A percentile compares a stretch with the other conserved stretches of the same genome.
These are phyloP conservation scores for Acanthisitta chloris DNA, from an alignment of 2,113 vertebrate genomes.

Conservation along the genomic window DNA sequence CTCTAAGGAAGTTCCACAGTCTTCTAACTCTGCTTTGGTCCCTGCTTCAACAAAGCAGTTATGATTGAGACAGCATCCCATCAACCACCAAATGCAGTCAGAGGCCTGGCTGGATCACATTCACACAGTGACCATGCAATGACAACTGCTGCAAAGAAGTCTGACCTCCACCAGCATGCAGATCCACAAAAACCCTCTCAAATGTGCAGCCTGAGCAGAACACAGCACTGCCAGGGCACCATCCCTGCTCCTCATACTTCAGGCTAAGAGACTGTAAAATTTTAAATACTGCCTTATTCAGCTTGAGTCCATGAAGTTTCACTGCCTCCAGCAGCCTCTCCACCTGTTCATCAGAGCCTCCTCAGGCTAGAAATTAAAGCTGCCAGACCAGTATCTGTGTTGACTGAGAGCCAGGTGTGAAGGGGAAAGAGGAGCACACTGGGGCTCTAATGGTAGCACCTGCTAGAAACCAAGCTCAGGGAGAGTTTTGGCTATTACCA, in stretches of 20 bases:
- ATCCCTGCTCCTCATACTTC: not conserved
- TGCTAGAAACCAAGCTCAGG: fast-evolving
- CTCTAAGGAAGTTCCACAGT: not conserved
- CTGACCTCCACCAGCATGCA: not conserved
- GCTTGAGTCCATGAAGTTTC: not conserved
- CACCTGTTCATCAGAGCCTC: not conserved
- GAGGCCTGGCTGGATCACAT: fast-evolving
- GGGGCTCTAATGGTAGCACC: not conserved
- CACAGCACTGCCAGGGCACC: not conserved
- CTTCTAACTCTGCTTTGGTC: not conserved
- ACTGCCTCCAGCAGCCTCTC: not conserved
- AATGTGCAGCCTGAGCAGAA: not conserved
- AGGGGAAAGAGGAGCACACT: not conserved
- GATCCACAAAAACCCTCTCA: not conserved
- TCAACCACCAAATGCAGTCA: fast-evolving
- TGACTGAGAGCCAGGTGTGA: not conserved
- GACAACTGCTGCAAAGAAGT: not conserved
- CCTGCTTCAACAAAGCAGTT: not conserved
- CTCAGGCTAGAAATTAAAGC: not conserved
- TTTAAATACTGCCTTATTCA: not conserved
- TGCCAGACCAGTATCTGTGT: not conserved
- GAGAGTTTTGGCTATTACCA: not conserved
- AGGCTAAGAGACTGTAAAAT: not conserved
- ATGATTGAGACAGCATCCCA: not conserved
- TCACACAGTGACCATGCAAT: fast-evolving